A percentile compares a stretch with the other conserved stretches of the same genome.
phyloP scores from a whole-genome alignment of 2,888 invertebrate genomes.

The Cacoxenus indagator region DNA sequence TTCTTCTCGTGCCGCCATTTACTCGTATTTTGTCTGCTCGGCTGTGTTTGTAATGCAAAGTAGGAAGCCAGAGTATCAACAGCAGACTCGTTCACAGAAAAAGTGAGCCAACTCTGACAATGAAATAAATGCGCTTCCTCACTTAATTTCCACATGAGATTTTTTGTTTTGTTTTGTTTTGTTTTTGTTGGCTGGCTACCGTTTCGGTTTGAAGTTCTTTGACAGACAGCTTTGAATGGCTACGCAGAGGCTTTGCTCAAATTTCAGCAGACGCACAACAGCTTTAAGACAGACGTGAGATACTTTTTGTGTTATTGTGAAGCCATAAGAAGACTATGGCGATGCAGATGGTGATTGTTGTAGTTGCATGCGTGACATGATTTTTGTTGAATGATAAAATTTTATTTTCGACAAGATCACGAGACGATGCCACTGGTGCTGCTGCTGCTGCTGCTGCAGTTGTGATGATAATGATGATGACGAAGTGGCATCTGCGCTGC shows the following conservation, averaged over 20 bases:
- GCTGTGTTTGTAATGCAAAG: slow-evolving; percentile 20
- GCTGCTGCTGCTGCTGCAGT: neutral
- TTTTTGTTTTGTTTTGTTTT: slow-evolving; percentile 4
- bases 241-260: slow-evolving; percentile 37
- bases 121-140: slow-evolving; percentile 28
- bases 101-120: slow-evolving; percentile 20
- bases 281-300: slow-evolving; percentile 18
- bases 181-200: neutral
- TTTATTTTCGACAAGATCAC: slow-evolving; percentile 30
- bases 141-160: slow-evolving; percentile 14
- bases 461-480: slow-evolving; percentile 16
- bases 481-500: neutral
- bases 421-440: slow-evolving; percentile 12
- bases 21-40: neutral
- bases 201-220: neutral
- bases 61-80: slow-evolving; percentile 7
- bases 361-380: slow-evolving; percentile 61
- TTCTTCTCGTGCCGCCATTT: neutral
- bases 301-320: slow-evolving; percentile 2
- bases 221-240: neutral
- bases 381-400: slow-evolving; percentile 55
- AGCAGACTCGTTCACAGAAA: neutral
- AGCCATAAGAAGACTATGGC: slow-evolving; percentile 19
- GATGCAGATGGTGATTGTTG: neutral
- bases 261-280: slow-evolving; percentile 31